Base-by-base conservation (phyloP, 2,797 vertebrate genomes). In the Melanotaenia pygmaea region DNA sequence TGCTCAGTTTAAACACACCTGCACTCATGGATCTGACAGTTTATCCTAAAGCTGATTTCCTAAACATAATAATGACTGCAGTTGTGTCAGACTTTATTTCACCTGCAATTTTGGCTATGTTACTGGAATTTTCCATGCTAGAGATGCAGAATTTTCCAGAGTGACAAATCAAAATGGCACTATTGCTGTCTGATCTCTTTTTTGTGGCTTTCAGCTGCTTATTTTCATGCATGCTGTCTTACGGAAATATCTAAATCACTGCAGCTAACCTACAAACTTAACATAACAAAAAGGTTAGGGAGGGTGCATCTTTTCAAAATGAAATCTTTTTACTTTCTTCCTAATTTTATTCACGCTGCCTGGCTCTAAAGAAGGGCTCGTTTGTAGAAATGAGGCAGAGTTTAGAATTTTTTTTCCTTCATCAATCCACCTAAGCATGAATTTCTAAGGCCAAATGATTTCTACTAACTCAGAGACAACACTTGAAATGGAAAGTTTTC, bases 381-480 rank as follows among this genome's bases (percentile, higher is more conserved):
- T 69, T 80, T 81, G 77, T 79, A 77, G 68, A 86, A 79, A 86
- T 67, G 32, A 72, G 66, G 59, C 32, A 40, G 8, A 53, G 45
- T 18, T 0, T 1, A 12, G 28, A 28, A 28, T n/a, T 28, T 62
- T 62, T 61, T 61, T 51, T 8, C 28, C 43, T 73, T 62, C 57
- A 34, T 71, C 80, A 20, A 71, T 86, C 62, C 67, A 74, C 34
- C 78, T 64, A 16, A 77, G 67, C 63, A 50, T 82, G 83, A 89
- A 88, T 77, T 78, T 73, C 74, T 75, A 64, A 28, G 24, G 61
- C 77, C 67, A 65, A 86, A 77, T 65, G 68, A 88, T 85, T 88
- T 84, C 80, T 59, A 57, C 35, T 64, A 57, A 32, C 57, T 59
- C 45, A 9, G 57, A 70, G 63, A 70, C 83, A 87, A 76, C 38